These are phyloP conservation scores for Xestia rhomboidea DNA, from an alignment of 2,888 invertebrate genomes.

Conservation along the genomic window DNA sequence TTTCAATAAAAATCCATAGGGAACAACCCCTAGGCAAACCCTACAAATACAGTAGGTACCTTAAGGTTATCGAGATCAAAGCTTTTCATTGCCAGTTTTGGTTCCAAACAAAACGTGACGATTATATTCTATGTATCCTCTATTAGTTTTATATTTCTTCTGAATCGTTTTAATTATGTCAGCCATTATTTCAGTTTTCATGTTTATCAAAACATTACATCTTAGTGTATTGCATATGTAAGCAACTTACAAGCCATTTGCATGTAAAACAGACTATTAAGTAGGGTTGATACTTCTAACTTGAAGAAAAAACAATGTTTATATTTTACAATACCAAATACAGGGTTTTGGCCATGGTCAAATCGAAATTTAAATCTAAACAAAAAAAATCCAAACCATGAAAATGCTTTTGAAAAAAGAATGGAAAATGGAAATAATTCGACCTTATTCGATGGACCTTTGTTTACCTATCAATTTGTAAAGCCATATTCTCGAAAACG, in stretches of 20 bases:
- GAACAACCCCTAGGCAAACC: too few species aligned
- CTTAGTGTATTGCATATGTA: constrained; percentile 69
- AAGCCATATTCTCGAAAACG: not conserved
- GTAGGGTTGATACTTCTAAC: constrained; percentile 47
- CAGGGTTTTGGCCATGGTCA: not conserved
- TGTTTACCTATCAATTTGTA: not conserved
- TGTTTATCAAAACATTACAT: constrained; percentile 68
- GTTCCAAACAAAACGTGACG: constrained; percentile 43
- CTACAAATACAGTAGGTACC: too few species aligned
- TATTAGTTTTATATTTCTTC: constrained; percentile 51
- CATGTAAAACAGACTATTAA: constrained; percentile 67
- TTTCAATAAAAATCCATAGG: too few species aligned
- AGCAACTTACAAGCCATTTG: constrained; percentile 68
- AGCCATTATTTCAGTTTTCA: constrained; percentile 68
- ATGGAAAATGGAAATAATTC: not conserved
- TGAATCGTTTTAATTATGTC: constrained; percentile 61
- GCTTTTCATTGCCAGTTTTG: not conserved
- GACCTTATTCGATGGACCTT: not conserved
- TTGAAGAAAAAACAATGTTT: not conserved
- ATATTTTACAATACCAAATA: not conserved
- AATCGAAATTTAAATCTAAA: not conserved
- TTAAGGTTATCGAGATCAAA: not conserved
- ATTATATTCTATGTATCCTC: not conserved
- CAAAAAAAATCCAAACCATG: not conserved
- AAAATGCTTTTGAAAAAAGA: not conserved